Base-by-base conservation (phyloP, 2,888 invertebrate genomes). In the Oscheius sp. region DNA sequence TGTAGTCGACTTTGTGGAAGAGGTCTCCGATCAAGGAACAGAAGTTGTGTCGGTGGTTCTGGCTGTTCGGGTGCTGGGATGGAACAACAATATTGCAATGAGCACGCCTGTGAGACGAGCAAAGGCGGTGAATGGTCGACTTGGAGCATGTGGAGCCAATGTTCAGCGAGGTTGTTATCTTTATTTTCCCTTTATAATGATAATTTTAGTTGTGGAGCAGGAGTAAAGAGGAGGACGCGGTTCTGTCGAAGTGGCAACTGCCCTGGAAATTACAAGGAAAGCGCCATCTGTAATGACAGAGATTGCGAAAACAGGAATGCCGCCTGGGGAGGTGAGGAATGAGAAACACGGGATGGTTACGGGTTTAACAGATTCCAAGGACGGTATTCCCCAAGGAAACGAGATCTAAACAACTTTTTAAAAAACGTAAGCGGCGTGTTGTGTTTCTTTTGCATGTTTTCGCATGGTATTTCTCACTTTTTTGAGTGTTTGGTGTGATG, bases 1-100 rank as follows among this genome's bases (percentile, higher is more conserved):
- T 88, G 88, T 75, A 81, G 81, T 16, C 58, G 80, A 63, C 75
- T 85, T 0, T 88, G 88, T 68, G 87, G 86, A 45, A 72, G 79
- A 64, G 88, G 88, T 41, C 74, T 88, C 16, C 72, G 84, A 56
- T 80, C 86, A 2, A 74, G 87, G 68, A 86, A 81, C 76, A 64
- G 86, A 66, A 77, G 79, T 6, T 87, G 87, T 55, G 77, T 77
- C 53, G 80, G 80, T 53, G 78, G 79, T 12, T 35, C 35, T 35
- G 76, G 76, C 41, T 88, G 88, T 69, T 49, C 81, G 16, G 87
- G 88, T 1, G 69, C 79, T 1, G 76, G 81, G 61, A 77, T 79
- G 18, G 87, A 87, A 70, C 87, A 87, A 74, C 80, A 79, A 63
- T 85, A 82, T 77, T 88, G 87, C 75, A 87, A 87, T 63, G 85